phyloP scores from a whole-genome alignment of 2,888 invertebrate species.

The Hypercompe scribonia region DNA sequence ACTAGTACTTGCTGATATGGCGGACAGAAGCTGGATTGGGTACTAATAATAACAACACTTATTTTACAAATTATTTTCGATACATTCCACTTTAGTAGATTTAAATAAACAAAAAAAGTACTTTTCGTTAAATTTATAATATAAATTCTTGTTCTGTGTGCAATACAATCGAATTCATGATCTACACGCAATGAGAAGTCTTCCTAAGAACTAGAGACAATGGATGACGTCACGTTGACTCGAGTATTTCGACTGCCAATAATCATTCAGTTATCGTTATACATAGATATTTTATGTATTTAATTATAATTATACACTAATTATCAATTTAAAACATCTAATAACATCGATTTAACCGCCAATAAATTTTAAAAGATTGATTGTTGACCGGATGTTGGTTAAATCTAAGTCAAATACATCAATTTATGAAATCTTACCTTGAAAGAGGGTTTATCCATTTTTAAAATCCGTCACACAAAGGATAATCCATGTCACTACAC shows the following conservation, averaged over 20 bases:
- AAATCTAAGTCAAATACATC: conserved; percentile 21
- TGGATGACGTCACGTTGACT: conserved; percentile 70
- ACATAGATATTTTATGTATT: conserved; percentile 20
- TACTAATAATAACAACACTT: conserved; percentile 46
- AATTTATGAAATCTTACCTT: conserved; percentile 66
- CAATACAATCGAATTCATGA: conserved; percentile 27
- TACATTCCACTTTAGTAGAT: neutral
- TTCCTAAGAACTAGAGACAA: conserved; percentile 59
- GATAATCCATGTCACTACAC: conserved; percentile 61
- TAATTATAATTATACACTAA: conserved; percentile 8
- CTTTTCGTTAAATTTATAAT: neutral
- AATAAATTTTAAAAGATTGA: neutral
- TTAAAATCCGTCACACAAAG: conserved; percentile 70
- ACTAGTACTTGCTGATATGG: conserved; percentile 71
- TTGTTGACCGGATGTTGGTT: conserved; percentile 15
- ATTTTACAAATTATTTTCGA: conserved; percentile 21
- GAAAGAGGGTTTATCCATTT: conserved; percentile 81
- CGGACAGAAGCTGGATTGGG: conserved; percentile 54
- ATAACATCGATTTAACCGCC: neutral
- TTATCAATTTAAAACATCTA: neutral
- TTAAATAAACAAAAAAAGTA: neutral
- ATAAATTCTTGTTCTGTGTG: conserved; percentile 27
- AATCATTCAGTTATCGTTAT: conserved; percentile 28
- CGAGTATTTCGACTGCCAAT: conserved; percentile 41
- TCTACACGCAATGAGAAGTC: conserved; percentile 37